These are phyloP conservation scores for Spialia ferax DNA, from an alignment of 2,888 invertebrate species.

Conservation along the genomic window DNA sequence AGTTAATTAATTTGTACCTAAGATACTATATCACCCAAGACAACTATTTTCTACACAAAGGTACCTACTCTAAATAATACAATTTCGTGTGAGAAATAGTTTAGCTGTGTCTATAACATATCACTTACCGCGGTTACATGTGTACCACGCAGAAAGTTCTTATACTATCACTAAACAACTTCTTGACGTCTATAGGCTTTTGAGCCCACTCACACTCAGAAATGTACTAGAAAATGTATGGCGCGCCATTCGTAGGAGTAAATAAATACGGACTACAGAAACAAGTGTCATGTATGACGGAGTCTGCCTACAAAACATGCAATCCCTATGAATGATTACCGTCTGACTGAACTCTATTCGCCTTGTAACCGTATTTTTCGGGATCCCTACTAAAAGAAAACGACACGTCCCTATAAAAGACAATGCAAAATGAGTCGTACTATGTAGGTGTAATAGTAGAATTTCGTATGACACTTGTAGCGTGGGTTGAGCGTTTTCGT, in stretches of 20 bases:
- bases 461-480: constrained; percentile 69
- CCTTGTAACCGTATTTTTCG: constrained; percentile 67
- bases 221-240: constrained; percentile 54
- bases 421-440: constrained; percentile 68
- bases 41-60: too few relatives aligned
- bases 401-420: constrained; percentile 51
- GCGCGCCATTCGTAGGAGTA: constrained; percentile 60
- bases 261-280: constrained; percentile 71
- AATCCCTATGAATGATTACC: constrained; percentile 75
- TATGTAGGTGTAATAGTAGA: constrained; percentile 62
- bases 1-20: too few relatives aligned
- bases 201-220: constrained; percentile 48
- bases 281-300: constrained; percentile 66
- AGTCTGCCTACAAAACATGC: constrained; percentile 74
- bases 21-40: not conserved
- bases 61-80: too few relatives aligned
- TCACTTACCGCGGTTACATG: constrained; percentile 36
- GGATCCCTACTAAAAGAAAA: constrained; percentile 63
- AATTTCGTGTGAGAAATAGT: not conserved
- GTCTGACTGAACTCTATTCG: constrained; percentile 71
- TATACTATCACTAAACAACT: constrained; percentile 51
- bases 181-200: constrained; percentile 52
- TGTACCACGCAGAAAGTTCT: constrained; percentile 39
- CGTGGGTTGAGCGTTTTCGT: constrained; percentile 71
- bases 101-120: constrained; percentile 19